Evolutionary conservation across 1,140 invertebrate genomes (phyloP), one percentile per base, ranked within the genome.

Genomic region (Pseudomyrmex sp.): DNA sequence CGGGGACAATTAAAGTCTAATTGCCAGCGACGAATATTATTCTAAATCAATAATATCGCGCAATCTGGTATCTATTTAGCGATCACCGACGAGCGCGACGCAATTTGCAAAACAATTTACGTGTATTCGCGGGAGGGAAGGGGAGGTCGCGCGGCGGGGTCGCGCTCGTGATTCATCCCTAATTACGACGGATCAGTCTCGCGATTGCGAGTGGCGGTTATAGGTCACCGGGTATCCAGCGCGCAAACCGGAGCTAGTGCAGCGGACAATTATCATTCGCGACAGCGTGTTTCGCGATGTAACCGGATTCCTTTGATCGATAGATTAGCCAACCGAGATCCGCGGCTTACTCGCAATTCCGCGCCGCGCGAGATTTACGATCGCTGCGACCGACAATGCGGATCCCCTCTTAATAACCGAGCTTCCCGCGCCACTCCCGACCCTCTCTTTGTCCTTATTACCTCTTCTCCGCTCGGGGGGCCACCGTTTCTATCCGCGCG

Each of bases 391-490:
- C 88, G 77, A 88, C 87, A 89, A 89, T 83, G 77, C 52, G 62
- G 73, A 89, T 35, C 35, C 50, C 50, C 2, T 12, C 83, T 89
- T 89, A 89, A 89, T 88, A 88, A 89, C 79, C 87, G 61, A 48
- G 13, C 63, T 23, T 18, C 52, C 5, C 68, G 15, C 23, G 0
- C 46, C 0, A 52, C 12, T 48, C 44, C 59, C 73, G 2, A 44
- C 9, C 10, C 8, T 50, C 75, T 13, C 7, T 2, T 44, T 69
- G 79, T 88, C 83, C 83, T 88, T 85, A 88, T 74, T 58, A 73
- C 79, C n/a, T 15, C 15, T 23, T 26, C 18, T 18, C 18, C 13
- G 26, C 52, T 13, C 44, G 76, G 52, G 46, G 48, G 62, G 84
- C 75, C 61, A 65, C 61, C 66, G 77, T 85, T 88, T 82, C 83